Percentiles rank a stretch among this genome's conserved stretches.
These are phyloP conservation scores for Leptopilina syphax DNA, from an alignment of 2,888 invertebrate species.

Conservation along the genomic window DNA sequence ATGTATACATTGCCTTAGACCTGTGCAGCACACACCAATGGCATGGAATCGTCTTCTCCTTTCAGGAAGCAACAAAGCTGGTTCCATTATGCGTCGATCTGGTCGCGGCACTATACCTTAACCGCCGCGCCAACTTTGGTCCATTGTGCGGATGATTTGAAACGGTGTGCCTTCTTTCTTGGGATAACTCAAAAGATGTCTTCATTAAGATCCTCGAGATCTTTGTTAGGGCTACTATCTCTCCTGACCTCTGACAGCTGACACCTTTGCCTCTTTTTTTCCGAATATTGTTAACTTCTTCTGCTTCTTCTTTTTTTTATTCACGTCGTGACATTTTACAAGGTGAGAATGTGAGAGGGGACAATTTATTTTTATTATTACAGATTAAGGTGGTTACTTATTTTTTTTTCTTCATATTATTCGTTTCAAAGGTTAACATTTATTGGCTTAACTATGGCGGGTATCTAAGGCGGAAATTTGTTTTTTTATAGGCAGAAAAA, in stretches of 20 bases:
- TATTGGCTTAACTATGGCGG: too few species aligned
- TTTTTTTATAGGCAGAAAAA: too few species aligned
- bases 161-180: constrained; percentile 49
- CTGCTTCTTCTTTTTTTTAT: neutral
- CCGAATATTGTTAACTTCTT: neutral
- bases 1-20: constrained; percentile 17
- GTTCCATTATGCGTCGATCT: constrained; percentile 50
- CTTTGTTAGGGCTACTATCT: constrained; percentile 29
- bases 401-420: too few species aligned
- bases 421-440: too few species aligned
- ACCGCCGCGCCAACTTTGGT: constrained; percentile 63
- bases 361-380: too few species aligned
- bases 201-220: constrained; percentile 57
- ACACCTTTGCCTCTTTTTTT: constrained; percentile 1
- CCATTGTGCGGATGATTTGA: constrained; percentile 69
- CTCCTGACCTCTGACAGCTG: constrained; percentile 12
- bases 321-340: neutral
- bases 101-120: constrained; percentile 53
- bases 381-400: too few species aligned
- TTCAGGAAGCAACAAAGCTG: constrained; percentile 53
- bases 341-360: too few species aligned
- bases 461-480: too few species aligned
- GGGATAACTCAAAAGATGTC: constrained; percentile 57
- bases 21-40: constrained; percentile 24
- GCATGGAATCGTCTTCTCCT: constrained; percentile 47